Evolutionary conservation across 2,113 vertebrate genomes (phyloP).

Genomic region (Fukomys damarensis): DNA sequence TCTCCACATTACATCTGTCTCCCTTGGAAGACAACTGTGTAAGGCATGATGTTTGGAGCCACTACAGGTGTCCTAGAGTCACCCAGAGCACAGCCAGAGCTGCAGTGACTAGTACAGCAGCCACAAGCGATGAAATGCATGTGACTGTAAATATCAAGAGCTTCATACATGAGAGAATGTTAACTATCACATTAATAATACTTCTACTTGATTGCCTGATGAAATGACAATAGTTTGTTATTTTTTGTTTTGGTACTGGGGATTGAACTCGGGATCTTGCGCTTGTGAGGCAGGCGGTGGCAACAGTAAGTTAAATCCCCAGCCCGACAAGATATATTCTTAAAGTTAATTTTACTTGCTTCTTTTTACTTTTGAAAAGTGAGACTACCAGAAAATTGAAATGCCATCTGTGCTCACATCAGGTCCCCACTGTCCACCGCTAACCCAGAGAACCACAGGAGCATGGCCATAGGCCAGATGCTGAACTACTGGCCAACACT

Average conservation of each 20-base stretch:
- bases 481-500: not conserved
- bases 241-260: too few species aligned
- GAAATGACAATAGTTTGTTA: conserved; percentile 2
- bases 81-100: too few species aligned
- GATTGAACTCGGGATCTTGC: too few species aligned
- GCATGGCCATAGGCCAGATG: not conserved
- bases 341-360: not conserved
- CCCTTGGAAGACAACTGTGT: too few species aligned
- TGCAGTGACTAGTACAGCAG: fast-evolving
- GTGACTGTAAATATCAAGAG: not conserved
- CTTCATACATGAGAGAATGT: not conserved
- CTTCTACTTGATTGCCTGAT: not conserved
- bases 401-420: not conserved
- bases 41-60: not conserved
- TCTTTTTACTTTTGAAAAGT: not conserved
- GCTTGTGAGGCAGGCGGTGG: too few species aligned
- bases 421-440: not conserved
- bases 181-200: not conserved
- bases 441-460: not conserved
- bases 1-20: not conserved
- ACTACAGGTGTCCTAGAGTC: not conserved
- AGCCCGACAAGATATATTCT: not conserved
- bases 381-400: not conserved
- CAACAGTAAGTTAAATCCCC: too few species aligned
- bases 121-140: not conserved